Evolutionary conservation across 2,888 invertebrate species (phyloP).

Genomic region (Ochlodes sylvanus): DNA sequence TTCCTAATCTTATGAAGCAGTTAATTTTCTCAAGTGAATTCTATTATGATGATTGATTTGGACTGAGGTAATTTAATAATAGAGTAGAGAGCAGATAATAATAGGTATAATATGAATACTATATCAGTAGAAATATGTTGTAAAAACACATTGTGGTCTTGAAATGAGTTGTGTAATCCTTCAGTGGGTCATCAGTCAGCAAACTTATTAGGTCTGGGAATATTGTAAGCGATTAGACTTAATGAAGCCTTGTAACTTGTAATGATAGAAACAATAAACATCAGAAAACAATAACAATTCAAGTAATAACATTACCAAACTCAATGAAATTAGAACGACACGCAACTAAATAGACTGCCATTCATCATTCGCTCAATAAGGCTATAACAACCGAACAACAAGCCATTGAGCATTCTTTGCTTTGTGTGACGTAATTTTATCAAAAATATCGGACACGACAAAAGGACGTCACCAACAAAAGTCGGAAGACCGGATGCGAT

Average conservation of each 20-base stretch:
- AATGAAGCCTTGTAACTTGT: neutral
- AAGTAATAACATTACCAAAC: conserved; percentile 65
- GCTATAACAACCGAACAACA: conserved; percentile 80
- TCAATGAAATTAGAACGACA: conserved; percentile 71
- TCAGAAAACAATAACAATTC: conserved; percentile 48
- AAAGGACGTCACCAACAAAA: conserved; percentile 74
- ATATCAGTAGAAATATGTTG: too few species aligned
- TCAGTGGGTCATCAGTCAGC: too few species aligned
- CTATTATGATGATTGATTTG: too few species aligned
- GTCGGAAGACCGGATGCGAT: conserved; percentile 84
- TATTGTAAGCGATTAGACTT: too few species aligned
- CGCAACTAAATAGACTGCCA: conserved; percentile 58
- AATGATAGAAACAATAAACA: conserved; percentile 12
- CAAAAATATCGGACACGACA: conserved; percentile 81
- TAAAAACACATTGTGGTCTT: too few species aligned
- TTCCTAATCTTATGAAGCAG: too few species aligned
- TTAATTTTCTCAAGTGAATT: too few species aligned
- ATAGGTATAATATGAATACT: too few species aligned
- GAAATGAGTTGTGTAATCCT: too few species aligned
- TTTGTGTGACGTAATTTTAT: conserved; percentile 83
- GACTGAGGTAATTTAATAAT: too few species aligned
- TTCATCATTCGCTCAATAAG: conserved; percentile 81
- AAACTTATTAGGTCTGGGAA: neutral
- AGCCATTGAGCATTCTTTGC: conserved; percentile 68
- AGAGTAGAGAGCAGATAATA: too few species aligned